A percentile compares a stretch with the other conserved stretches of the same genome.
Evolutionary conservation across 2,113 vertebrate species (phyloP).

Genomic region (Gymnobelideus leadbeateri): DNA sequence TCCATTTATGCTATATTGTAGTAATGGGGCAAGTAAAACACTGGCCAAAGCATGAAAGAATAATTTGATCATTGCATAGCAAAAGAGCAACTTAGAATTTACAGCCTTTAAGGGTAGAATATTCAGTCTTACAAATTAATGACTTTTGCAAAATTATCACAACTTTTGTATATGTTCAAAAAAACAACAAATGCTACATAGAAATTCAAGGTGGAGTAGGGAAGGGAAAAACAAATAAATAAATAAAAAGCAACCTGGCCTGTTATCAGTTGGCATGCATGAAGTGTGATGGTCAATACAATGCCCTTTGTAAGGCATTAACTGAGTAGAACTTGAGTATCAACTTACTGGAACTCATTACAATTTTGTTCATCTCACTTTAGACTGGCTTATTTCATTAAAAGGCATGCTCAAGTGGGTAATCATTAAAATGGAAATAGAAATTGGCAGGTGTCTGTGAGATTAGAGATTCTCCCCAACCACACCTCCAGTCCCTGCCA

Average conservation of each 20-base stretch:
- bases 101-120: background rate
- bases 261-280: conserved; percentile 42
- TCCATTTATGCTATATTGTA: background rate
- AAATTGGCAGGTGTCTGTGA: conserved; percentile 28
- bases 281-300: conserved; percentile 48
- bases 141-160: conserved; percentile 23
- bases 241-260: background rate
- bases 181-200: conserved; percentile 39
- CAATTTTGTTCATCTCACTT: conserved; percentile 63
- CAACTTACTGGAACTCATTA: conserved; percentile 58
- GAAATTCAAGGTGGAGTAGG: background rate
- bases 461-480: background rate
- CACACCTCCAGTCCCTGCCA: background rate
- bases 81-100: conserved; percentile 7
- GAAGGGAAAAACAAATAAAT: background rate
- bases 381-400: conserved; percentile 55
- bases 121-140: conserved; percentile 27
- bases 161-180: conserved; percentile 45
- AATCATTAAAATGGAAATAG: conserved; percentile 52
- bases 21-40: background rate
- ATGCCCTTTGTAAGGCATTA: conserved; percentile 42
- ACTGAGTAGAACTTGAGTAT: conserved; percentile 15
- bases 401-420: conserved; percentile 29
- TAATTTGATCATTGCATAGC: conserved; percentile 15
- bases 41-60: conserved; percentile 5